Evolutionary conservation across 2,113 vertebrate genomes (phyloP).

Genomic region (Camelus dromedarius): DNA sequence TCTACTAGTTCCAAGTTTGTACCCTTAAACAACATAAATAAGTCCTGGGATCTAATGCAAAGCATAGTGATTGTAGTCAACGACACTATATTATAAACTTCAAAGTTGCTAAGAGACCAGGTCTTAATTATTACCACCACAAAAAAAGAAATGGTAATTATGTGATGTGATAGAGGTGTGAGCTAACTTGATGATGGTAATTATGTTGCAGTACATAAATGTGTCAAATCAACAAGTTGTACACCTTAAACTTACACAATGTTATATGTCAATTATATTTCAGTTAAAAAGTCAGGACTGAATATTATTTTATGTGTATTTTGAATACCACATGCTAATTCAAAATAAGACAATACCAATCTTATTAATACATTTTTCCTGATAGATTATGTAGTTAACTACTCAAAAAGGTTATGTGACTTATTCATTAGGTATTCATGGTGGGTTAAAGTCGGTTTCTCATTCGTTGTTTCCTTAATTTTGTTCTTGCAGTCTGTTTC

Average conservation of each 20-base stretch:
- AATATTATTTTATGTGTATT: neutral
- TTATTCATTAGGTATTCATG: slow-evolving; percentile 13
- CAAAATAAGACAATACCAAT: slow-evolving; percentile 24
- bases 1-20: neutral
- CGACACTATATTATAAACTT: neutral
- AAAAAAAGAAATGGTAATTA: neutral
- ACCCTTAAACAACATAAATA: neutral
- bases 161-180: neutral
- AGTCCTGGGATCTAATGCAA: neutral
- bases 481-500: neutral
- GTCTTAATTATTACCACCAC: neutral
- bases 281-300: neutral
- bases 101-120: neutral
- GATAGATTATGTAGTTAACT: slow-evolving; percentile 9
- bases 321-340: neutral
- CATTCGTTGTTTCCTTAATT: slow-evolving; percentile 39
- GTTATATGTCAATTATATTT: neutral
- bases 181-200: neutral
- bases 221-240: neutral
- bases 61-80: neutral
- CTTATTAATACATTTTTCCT: neutral
- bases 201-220: neutral
- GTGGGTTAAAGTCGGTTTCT: slow-evolving; percentile 20
- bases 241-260: neutral
- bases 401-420: neutral